A percentile compares a stretch with the other conserved stretches of the same genome.
Evolutionary conservation across 2,888 invertebrate species (phyloP).

Genomic region (Melipona bicolor): DNA sequence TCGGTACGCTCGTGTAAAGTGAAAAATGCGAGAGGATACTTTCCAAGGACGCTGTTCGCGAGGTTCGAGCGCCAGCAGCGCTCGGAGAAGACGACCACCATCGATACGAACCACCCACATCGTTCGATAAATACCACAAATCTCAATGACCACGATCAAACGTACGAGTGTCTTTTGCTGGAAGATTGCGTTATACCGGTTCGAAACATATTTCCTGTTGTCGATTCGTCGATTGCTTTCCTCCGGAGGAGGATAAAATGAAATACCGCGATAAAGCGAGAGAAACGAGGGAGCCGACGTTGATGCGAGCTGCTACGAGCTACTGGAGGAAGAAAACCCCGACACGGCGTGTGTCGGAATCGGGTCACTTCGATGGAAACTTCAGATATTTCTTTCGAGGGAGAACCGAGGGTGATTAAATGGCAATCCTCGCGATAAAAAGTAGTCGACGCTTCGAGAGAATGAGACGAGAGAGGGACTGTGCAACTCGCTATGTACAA

Average conservation of each 20-base stretch:
- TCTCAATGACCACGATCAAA: conserved; percentile 9
- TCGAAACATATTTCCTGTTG: conserved; percentile 19
- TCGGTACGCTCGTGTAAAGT: background rate
- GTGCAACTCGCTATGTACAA: background rate
- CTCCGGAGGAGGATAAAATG: background rate
- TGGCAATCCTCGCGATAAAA: background rate
- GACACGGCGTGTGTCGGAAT: background rate
- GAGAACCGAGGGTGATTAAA: background rate
- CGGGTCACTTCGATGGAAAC: background rate
- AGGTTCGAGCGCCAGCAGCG: background rate
- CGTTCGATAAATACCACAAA: conserved; percentile 19
- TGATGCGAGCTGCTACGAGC: background rate
- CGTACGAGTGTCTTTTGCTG: conserved; percentile 10
- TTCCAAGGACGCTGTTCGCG: background rate
- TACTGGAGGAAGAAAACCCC: background rate
- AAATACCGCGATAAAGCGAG: conserved; percentile 13
- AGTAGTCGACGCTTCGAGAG: background rate
- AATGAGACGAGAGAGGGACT: background rate
- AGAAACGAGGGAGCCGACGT: conserved; percentile 10
- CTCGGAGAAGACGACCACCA: background rate
- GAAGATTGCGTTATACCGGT: background rate
- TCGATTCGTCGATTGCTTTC: conserved; percentile 9
- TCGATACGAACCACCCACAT: background rate
- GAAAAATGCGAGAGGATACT: conserved; percentile 1
- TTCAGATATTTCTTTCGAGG: background rate